phyloP scores from a whole-genome alignment of 2,113 vertebrate genomes.

The Ptychochromis oligacanthus region DNA sequence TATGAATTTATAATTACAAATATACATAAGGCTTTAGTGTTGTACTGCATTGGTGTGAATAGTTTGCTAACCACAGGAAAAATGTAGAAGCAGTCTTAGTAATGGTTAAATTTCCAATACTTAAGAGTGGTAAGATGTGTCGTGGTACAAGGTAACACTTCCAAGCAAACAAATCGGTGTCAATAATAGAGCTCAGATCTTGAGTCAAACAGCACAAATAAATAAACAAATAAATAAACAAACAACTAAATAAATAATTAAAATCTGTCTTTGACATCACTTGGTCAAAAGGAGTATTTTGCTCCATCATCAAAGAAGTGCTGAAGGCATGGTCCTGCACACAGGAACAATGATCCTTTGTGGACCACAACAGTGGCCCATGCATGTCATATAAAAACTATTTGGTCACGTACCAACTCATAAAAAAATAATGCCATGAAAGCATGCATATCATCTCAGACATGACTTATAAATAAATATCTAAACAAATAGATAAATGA shows the following conservation, averaged over 20 bases:
- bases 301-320: slow-evolving; percentile 68
- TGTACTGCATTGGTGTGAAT: slow-evolving; percentile 58
- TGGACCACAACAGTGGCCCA: slow-evolving; percentile 68
- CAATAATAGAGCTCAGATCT: slow-evolving; percentile 74
- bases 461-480: slow-evolving; percentile 77
- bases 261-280: slow-evolving; percentile 75
- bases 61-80: slow-evolving; percentile 45
- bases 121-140: slow-evolving; percentile 13
- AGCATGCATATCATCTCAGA: slow-evolving; percentile 77
- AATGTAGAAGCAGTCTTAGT: slow-evolving; percentile 35
- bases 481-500: slow-evolving; percentile 73
- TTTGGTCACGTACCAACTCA: slow-evolving; percentile 82
- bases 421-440: slow-evolving; percentile 82
- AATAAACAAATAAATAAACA: slow-evolving; percentile 62
- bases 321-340: slow-evolving; percentile 72
- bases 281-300: slow-evolving; percentile 68
- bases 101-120: slow-evolving; percentile 26
- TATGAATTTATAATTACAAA: slow-evolving; percentile 60
- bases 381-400: slow-evolving; percentile 79
- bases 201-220: slow-evolving; percentile 62
- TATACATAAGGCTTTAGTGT: slow-evolving; percentile 70
- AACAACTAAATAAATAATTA: slow-evolving; percentile 60
- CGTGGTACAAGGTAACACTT: slow-evolving; percentile 34
- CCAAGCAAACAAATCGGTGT: slow-evolving; percentile 45
- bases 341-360: slow-evolving; percentile 73